Base-by-base conservation (phyloP, 1,140 invertebrate species). In the Drosophila pectinifera region DNA sequence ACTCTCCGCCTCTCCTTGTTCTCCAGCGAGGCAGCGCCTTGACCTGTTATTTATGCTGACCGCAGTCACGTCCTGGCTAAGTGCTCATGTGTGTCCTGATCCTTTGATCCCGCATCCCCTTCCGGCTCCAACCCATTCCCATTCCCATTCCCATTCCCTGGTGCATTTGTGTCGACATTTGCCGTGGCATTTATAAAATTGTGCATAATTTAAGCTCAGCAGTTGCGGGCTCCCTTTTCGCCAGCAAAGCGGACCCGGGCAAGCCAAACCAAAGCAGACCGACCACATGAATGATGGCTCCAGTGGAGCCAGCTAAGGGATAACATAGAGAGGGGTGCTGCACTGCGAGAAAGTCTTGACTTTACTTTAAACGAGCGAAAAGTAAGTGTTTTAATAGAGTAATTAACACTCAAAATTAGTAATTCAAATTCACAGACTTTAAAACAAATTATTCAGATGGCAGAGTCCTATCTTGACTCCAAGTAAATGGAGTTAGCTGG, bases 161-260 rank as follows among this genome's bases (percentile, higher is more conserved):
- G 65, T 62, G 46, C 34, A 49, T 73, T 73, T 64, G 45, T 58
- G 70, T 55, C 54, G 59, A 73, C 70, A 76, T 76, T 65, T 59
- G 72, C 53, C 55, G 61, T 68, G 58, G 62, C 53, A 78, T 78
- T 78, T 78, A 78, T 78, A 78, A 78, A 78, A 78, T 78, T 70
- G 73, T 78, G 75, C 75, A 78, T 78, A 78, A 78, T 77, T 78
- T 78, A 78, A 78, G 72, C 73, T 53, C 70, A 73, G 73, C 67
- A 72, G 69, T 74, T 53, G 70, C 69, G 41, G 73, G 26, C 10
- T 39, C 36, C 65, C 58, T 24, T 72, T 74, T 48, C 38, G 61
- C 51, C 24, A 57, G 73, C 57, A 20, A 42, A 24, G 69, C 69
- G 53, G 34, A 45, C 18, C 28, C 43, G 26, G n/a, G n/a, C 59